phyloP scores from a whole-genome alignment of 2,113 vertebrate species.

The Caracal caracal region DNA sequence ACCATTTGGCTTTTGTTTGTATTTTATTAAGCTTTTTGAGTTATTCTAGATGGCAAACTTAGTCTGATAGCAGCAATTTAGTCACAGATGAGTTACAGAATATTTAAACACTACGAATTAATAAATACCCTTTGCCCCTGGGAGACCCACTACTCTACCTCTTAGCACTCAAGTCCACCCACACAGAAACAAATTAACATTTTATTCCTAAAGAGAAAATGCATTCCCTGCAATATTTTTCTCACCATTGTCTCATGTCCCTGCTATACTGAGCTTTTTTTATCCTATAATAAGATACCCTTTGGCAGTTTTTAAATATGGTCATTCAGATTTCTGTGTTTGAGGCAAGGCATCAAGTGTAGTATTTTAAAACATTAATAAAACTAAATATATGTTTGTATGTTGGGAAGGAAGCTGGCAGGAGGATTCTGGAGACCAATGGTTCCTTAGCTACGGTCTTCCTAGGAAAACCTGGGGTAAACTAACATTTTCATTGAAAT shows the following conservation, averaged over 20 bases:
- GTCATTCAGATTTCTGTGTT: neutral
- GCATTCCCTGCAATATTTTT: neutral
- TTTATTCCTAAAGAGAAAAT: neutral
- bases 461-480: neutral
- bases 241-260: neutral
- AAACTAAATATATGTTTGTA: neutral
- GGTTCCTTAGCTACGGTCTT: neutral
- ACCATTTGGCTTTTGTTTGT: neutral
- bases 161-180: neutral
- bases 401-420: neutral
- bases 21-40: neutral
- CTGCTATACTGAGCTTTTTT: neutral
- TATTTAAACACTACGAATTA: neutral
- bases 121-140: neutral
- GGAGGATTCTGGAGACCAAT: neutral
- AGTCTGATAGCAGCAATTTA: neutral
- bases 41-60: neutral
- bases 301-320: neutral
- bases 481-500: neutral
- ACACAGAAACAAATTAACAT: neutral
- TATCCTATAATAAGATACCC: neutral
- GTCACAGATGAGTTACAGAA: neutral
- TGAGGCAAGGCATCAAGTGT: neutral
- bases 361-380: neutral
- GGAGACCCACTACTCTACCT: neutral